Conservation (phyloP, 2,888 invertebrate genomes). For the Drosophila sordidapex region DNA sequence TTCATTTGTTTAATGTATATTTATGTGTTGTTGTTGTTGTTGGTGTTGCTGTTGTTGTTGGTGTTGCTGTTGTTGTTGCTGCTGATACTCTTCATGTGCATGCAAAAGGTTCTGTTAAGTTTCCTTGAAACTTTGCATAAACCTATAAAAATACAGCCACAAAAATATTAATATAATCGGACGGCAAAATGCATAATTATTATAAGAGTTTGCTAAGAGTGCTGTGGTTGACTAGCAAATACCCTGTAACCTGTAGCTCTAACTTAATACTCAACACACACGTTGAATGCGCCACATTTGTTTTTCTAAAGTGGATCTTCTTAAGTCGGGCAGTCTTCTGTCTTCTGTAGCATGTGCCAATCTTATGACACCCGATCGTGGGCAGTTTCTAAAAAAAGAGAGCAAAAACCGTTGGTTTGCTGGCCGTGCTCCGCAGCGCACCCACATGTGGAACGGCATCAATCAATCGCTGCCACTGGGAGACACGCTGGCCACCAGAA, state of each 20-base stretch:
- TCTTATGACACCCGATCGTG: background rate
- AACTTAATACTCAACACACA: background rate
- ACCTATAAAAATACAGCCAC: conserved; percentile 34
- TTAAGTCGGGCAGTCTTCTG: background rate
- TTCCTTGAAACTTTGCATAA: conserved; percentile 70
- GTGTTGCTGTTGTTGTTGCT: background rate
- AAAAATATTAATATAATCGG: conserved; percentile 10
- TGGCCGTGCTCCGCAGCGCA: conserved; percentile 31
- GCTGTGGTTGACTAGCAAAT: background rate
- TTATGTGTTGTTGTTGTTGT: no score
- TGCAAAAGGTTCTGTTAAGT: conserved; percentile 53
- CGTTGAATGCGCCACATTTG: background rate
- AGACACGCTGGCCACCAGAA: background rate
- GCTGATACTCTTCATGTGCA: conserved; percentile 29
- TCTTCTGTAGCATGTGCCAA: background rate
- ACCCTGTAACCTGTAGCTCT: background rate
- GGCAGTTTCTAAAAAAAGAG: background rate
- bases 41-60: no score
- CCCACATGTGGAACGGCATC: conserved; percentile 3
- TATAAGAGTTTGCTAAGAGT: background rate
- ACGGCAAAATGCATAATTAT: conserved; percentile 1
- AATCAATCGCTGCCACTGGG: background rate
- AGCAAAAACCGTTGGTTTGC: conserved; percentile 54
- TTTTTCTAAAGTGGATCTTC: background rate
- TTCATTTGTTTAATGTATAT: conserved; percentile 9